A percentile compares a stretch with the other conserved stretches of the same genome.
Conservation (phyloP, 2,888 invertebrate species). For the Leucozona laternaria region DNA sequence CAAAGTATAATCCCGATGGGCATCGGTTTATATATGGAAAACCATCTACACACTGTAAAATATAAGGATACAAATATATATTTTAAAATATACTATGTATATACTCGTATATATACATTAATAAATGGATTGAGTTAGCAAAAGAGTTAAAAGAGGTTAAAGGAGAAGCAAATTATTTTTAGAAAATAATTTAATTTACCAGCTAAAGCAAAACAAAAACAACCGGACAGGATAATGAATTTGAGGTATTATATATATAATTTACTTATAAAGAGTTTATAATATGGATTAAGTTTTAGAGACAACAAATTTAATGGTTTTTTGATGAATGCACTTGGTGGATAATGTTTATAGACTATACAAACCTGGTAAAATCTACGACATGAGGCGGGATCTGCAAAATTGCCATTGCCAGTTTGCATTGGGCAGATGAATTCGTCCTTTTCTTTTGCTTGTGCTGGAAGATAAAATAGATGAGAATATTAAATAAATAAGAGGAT, state of each 20-base stretch:
- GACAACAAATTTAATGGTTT: constrained; percentile 6
- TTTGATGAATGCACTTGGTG: not conserved
- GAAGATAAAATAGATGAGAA: constrained; percentile 25
- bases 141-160: constrained; percentile 21
- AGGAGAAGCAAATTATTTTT: constrained; percentile 44
- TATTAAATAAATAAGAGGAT: constrained; percentile 2
- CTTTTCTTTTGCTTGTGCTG: constrained; percentile 81
- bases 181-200: constrained; percentile 56
- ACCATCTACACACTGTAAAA: constrained; percentile 92
- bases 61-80: constrained; percentile 12
- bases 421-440: constrained; percentile 91
- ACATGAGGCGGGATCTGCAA: constrained; percentile 94
- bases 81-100: not conserved
- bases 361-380: constrained; percentile 94
- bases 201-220: not conserved
- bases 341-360: not conserved
- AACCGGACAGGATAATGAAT: constrained; percentile 41
- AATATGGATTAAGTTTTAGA: not conserved
- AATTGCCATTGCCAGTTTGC: constrained; percentile 93
- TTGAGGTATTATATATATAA: constrained; percentile 12
- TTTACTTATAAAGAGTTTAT: constrained; percentile 10
- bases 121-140: not conserved
- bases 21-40: constrained; percentile 94
- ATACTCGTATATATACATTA: too few species aligned
- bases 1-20: constrained; percentile 95